These are phyloP conservation scores for Dicycla oo DNA, from an alignment of 2,888 invertebrate genomes.

Conservation along the genomic window DNA sequence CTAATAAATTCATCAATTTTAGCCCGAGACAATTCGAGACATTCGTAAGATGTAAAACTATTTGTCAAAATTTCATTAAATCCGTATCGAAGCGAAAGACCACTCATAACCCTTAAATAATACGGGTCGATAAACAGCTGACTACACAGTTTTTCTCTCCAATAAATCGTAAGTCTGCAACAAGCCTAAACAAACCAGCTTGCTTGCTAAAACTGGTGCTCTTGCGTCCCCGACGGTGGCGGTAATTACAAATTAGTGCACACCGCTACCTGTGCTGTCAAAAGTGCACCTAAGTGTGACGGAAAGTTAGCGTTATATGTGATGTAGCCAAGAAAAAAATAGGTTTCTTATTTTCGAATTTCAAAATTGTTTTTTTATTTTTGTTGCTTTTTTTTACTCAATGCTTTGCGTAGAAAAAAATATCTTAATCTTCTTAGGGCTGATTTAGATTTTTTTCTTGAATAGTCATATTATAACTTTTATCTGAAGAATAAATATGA, in stretches of 20 bases:
- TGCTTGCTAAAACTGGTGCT: constrained; percentile 52
- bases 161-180: constrained; percentile 32
- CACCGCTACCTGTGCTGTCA: constrained; percentile 73
- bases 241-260: constrained; percentile 84
- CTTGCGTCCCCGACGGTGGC: constrained; percentile 47
- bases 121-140: not conserved
- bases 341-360: too few relatives aligned
- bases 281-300: constrained; percentile 80
- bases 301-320: constrained; percentile 64
- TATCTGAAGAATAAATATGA: too few relatives aligned
- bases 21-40: not conserved
- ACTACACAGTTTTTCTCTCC: not conserved
- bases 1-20: not conserved
- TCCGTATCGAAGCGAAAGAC: not conserved
- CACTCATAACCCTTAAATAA: too few relatives aligned
- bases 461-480: too few relatives aligned
- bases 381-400: too few relatives aligned
- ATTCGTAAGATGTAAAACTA: not conserved
- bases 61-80: not conserved
- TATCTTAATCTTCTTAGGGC: too few relatives aligned
- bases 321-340: constrained; percentile 6
- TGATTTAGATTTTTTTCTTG: too few relatives aligned
- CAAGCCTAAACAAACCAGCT: constrained; percentile 44
- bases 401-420: too few relatives aligned
- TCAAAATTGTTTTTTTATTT: too few relatives aligned